A percentile compares a stretch with the other conserved stretches of the same genome.
phyloP scores from a whole-genome alignment of 2,888 invertebrate genomes.

The Plebejus melissa region DNA sequence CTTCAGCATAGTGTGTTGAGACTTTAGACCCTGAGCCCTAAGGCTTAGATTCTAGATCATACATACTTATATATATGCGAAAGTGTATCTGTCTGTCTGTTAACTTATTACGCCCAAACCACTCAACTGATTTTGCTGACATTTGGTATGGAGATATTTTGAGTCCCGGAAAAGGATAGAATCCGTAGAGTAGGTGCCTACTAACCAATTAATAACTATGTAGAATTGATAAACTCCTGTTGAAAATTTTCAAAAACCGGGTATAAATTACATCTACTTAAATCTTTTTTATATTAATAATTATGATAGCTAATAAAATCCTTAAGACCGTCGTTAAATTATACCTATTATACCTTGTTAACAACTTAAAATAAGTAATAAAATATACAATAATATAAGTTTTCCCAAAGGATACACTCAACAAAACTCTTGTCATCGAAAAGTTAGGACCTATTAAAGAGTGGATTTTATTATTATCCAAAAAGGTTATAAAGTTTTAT shows the following conservation, averaged over 20 bases:
- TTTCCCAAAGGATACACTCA: background rate
- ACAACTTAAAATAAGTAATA: background rate
- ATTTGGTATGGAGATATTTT: too few relatives aligned
- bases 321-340: background rate
- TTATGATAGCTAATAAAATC: background rate
- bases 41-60: too few relatives aligned
- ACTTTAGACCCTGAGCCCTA: too few relatives aligned
- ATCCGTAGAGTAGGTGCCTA: too few relatives aligned
- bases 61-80: too few relatives aligned
- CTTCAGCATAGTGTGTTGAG: too few relatives aligned
- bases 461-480: slow-evolving; percentile 53
- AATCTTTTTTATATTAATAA: background rate
- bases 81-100: too few relatives aligned
- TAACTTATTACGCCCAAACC: too few relatives aligned
- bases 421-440: slow-evolving; percentile 3
- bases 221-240: too few relatives aligned
- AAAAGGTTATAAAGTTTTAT: slow-evolving; percentile 64
- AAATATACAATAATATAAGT: background rate
- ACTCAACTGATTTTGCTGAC: too few relatives aligned
- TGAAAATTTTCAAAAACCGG: background rate
- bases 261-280: background rate
- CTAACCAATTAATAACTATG: too few relatives aligned
- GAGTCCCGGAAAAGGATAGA: too few relatives aligned
- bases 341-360: background rate
- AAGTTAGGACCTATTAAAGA: slow-evolving; percentile 1